These are phyloP conservation scores for Jaculus jaculus DNA, from an alignment of 2,113 vertebrate species.

Conservation along the genomic window DNA sequence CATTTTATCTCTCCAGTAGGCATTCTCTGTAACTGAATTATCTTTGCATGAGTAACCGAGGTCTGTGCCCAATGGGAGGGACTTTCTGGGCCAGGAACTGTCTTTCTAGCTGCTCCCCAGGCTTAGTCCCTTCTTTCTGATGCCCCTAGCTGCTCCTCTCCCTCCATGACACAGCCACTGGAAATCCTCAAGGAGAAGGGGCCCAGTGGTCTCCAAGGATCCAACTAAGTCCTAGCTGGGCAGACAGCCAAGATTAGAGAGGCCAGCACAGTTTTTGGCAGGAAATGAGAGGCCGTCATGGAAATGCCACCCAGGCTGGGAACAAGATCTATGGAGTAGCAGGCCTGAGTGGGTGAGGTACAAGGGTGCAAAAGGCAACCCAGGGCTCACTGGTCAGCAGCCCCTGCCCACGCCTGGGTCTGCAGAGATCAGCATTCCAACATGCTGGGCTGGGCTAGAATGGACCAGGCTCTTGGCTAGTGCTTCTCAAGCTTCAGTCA, in stretches of 20 bases:
- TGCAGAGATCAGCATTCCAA: not conserved
- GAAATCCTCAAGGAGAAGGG: not conserved
- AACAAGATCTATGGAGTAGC: conserved; percentile 41
- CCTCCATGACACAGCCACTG: not conserved
- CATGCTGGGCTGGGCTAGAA: not conserved
- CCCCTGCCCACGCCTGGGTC: not conserved
- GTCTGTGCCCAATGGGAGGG: not conserved
- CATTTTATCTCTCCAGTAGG: conserved; percentile 60
- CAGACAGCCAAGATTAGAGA: conserved; percentile 64
- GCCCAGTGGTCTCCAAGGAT: not conserved
- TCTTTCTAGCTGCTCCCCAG: conserved; percentile 51
- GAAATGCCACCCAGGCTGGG: conserved; percentile 64
- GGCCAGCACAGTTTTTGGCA: conserved; percentile 69
- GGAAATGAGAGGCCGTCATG: conserved; percentile 46
- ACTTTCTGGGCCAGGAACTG: conserved; percentile 29
- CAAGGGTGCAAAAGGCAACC: not conserved
- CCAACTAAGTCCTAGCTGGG: conserved; percentile 19
- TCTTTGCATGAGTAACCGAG: conserved; percentile 63
- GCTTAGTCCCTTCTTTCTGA: not conserved
- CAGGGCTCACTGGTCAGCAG: not conserved
- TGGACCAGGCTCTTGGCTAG: not conserved
- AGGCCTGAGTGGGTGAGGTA: conserved; percentile 6
- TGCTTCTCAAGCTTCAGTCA: not conserved
- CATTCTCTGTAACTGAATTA: conserved; percentile 71
- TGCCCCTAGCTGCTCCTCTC: not conserved